Percentiles rank a stretch among this genome's conserved stretches.
phyloP scores from a whole-genome alignment of 2,797 vertebrate genomes.

The Bucorvus abyssinicus region DNA sequence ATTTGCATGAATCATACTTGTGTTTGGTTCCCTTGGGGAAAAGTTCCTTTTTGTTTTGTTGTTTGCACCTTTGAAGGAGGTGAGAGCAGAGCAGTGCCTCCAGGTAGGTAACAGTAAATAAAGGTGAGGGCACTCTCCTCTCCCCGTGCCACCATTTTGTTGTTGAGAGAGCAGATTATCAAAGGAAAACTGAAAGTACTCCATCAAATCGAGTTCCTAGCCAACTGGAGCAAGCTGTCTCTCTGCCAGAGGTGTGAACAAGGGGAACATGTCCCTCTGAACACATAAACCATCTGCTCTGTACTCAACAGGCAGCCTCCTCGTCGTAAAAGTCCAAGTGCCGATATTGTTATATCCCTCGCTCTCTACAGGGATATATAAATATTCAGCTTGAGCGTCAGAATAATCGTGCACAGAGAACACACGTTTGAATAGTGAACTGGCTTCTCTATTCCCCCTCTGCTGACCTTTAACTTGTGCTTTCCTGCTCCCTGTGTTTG shows the following conservation, averaged over 20 bases:
- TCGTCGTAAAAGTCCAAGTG: slow-evolving; percentile 17
- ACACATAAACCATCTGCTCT: slow-evolving; percentile 71
- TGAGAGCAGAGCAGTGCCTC: neutral
- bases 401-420: neutral
- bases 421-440: neutral
- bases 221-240: slow-evolving; percentile 67
- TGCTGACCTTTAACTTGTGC: neutral
- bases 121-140: neutral
- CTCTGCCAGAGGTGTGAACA: slow-evolving; percentile 70
- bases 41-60: neutral
- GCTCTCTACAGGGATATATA: neutral
- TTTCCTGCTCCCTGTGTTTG: neutral
- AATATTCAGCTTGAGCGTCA: slow-evolving; percentile 1
- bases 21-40: neutral
- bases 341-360: neutral
- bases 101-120: neutral
- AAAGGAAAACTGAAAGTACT: slow-evolving; percentile 8
- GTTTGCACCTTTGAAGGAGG: neutral
- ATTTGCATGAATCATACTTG: rapidly evolving
- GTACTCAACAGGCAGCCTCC: slow-evolving; percentile 54
- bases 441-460: neutral
- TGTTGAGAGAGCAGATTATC: neutral
- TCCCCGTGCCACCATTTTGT: neutral
- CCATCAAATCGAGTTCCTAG: slow-evolving; percentile 12
- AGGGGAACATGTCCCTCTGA: slow-evolving; percentile 58